phyloP scores from a whole-genome alignment of 1,140 invertebrate genomes.

The Drosophila bocki region DNA sequence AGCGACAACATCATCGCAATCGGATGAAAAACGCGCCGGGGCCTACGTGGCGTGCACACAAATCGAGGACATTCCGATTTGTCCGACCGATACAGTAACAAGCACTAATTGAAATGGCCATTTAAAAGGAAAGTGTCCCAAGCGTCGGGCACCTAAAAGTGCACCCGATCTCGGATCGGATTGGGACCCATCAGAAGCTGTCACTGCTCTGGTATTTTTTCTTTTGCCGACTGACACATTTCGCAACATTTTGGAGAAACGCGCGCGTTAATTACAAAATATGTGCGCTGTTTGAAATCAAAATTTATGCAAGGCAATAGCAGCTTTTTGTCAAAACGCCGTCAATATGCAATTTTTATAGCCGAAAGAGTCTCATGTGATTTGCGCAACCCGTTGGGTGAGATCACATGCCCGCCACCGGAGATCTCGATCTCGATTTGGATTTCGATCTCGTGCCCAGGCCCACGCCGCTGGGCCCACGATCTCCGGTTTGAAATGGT shows the following conservation, averaged over 20 bases:
- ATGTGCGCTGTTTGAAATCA: constrained; percentile 37
- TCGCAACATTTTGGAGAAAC: constrained; percentile 43
- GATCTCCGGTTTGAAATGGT: constrained; percentile 16
- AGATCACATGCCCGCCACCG: constrained; percentile 36
- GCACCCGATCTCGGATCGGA: constrained; percentile 1
- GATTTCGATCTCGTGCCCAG: constrained; percentile 8
- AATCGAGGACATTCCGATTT: constrained; percentile 69
- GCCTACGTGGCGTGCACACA: constrained; percentile 69
- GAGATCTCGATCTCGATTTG: constrained; percentile 20
- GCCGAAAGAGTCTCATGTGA: constrained; percentile 50
- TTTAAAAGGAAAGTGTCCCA: constrained; percentile 78
- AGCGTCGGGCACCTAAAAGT: constrained; percentile 62
- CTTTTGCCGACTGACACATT: constrained; percentile 24
- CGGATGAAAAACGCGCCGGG: constrained; percentile 51
- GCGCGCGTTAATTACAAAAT: constrained; percentile 73
- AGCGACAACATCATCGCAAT: constrained; percentile 52
- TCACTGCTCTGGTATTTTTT: constrained; percentile 58
- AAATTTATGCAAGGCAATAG: constrained; percentile 62
- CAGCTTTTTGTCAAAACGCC: constrained; percentile 60
- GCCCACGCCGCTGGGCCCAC: constrained; percentile 18
- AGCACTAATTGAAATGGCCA: constrained; percentile 80
- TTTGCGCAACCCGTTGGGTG: constrained; percentile 12
- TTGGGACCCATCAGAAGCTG: constrained; percentile 32
- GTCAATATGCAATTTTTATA: constrained; percentile 59
- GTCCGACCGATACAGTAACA: constrained; percentile 62